Conservation (phyloP, 2,113 vertebrate genomes). For the Pteronura brasiliensis region DNA sequence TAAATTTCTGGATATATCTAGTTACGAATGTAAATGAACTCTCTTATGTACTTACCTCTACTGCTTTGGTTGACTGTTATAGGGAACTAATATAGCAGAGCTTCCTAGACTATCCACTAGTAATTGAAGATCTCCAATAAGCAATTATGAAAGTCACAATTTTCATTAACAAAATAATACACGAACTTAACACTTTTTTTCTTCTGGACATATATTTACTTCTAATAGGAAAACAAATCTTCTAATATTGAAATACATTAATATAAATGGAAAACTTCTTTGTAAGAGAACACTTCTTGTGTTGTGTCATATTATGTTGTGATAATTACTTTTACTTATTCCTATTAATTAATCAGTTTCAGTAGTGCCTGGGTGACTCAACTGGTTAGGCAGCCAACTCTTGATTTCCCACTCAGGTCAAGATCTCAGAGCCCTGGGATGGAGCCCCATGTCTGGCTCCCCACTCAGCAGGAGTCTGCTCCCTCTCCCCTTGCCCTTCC, state of each 20-base stretch:
- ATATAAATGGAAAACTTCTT: background rate
- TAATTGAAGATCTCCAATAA: background rate
- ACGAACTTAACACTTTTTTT: background rate
- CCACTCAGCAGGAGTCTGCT: background rate
- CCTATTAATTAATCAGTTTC: background rate
- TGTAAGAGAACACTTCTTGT: background rate
- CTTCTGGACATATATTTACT: background rate
- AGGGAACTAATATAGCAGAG: background rate
- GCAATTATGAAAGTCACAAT: background rate
- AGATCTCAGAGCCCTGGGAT: background rate
- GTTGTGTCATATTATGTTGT: background rate
- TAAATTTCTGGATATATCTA: background rate
- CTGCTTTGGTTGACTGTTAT: background rate
- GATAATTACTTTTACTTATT: background rate
- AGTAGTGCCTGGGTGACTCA: background rate
- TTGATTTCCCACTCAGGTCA: background rate
- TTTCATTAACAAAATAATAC: background rate
- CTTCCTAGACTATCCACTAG: background rate
- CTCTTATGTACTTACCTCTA: background rate
- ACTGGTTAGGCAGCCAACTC: background rate
- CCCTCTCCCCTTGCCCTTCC: too few relatives aligned
- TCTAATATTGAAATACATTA: background rate
- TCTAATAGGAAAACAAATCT: constrained; percentile 2
- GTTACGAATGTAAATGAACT: background rate
- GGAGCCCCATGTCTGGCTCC: too few relatives aligned